Percentiles rank a stretch among this genome's conserved stretches.
phyloP scores from a whole-genome alignment of 2,888 invertebrate species.

The Onchidella celtica region DNA sequence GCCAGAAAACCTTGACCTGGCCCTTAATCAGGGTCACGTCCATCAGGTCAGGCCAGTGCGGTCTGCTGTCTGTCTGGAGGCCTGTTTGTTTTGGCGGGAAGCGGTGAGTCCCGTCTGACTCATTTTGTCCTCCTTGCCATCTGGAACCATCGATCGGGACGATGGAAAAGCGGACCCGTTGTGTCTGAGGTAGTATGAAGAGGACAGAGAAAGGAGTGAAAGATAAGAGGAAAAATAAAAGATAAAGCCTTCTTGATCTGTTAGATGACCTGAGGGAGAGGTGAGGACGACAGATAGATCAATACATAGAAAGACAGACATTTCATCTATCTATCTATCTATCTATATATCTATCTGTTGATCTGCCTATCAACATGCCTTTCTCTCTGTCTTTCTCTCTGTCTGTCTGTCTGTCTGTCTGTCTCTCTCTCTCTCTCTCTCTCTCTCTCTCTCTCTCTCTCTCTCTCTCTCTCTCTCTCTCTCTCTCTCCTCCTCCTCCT shows the following conservation, averaged over 20 bases:
- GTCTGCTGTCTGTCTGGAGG: conserved; percentile 6
- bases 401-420: background rate
- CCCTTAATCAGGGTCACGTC: background rate
- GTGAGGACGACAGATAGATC: no score
- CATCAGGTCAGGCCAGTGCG: conserved; percentile 12
- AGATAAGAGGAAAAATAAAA: no score
- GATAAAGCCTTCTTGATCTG: no score
- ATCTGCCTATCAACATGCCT: background rate
- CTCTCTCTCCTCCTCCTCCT: background rate
- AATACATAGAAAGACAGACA: no score
- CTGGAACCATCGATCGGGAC: no score
- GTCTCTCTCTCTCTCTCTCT: background rate
- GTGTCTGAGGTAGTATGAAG: no score
- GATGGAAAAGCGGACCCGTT: no score
- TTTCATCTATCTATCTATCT: no score
- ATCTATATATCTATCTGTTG: no score
- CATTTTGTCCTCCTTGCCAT: no score
- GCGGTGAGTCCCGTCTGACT: background rate
- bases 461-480: background rate
- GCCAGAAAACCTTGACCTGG: conserved; percentile 21
- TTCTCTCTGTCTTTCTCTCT: background rate
- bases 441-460: background rate
- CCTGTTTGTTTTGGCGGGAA: conserved; percentile 34
- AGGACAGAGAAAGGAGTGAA: no score
- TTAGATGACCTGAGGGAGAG: no score